Evolutionary conservation across 2,888 invertebrate species (phyloP), one percentile per base, ranked within the genome.

Genomic region (Dicyrtomina minuta): DNA sequence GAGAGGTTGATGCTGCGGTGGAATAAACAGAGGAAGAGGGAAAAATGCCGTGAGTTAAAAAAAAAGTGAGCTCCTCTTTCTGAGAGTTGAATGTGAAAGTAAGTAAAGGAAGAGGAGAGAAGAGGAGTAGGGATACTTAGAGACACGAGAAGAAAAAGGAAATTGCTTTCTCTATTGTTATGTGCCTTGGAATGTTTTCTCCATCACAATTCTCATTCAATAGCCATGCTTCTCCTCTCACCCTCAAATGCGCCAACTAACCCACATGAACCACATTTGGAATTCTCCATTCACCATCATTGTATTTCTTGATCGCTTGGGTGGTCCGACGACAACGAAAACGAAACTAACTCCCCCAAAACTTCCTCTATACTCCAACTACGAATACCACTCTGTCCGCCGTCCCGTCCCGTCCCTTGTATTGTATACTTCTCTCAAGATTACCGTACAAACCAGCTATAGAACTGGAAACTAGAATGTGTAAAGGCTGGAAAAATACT

Each of bases 111-210:
- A n/a, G 24, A 22, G 13, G 20, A 22, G 24, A 61, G 24, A 13
- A 20, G 62, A 64, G 51, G n/a, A 51, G 20, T 49, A 64, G 51
- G 44, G 60, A 60, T 49, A 68, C 53, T 68, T 60, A 60, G 67
- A 67, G 65, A 27, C 10, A 27, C 15, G 51, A 58, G 46, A 58
- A 61, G 44, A 70, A 68, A 70, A 55, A 66, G 72, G 66, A 72
- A 72, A 72, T 72, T 72, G 72, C 72, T 72, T 72, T 72, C 72
- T 72, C 72, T 69, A 66, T 66, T 66, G 68, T 66, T 70, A 66
- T 72, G 66, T 66, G 61, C 62, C 43, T 66, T 64, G 66, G 58
- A 69, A 69, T 62, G 68, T 44, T 53, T 68, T 68, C 61, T 53
- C 68, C 43, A 33, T 59, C 66, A 55, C 61, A 70, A 61, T 66